Conservation (phyloP, 2,888 invertebrate genomes). For the Gryllus longicercus region DNA sequence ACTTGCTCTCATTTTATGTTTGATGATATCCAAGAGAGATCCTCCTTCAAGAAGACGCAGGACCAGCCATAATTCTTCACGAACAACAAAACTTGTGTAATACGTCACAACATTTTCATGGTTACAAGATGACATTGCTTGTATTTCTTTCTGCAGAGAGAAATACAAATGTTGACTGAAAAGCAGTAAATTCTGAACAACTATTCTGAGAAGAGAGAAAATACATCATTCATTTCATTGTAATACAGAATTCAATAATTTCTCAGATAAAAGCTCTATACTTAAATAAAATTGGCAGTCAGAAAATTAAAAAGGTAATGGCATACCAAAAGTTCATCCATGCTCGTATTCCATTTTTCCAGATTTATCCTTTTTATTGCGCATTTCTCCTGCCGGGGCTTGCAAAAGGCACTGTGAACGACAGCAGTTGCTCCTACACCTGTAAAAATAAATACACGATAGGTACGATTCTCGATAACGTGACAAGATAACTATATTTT, state of each 20-base stretch:
- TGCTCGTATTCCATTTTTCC: constrained; percentile 99
- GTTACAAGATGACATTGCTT: constrained; percentile 98
- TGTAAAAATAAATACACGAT: constrained; percentile 45
- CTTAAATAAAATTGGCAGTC: not conserved
- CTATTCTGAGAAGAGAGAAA: not conserved
- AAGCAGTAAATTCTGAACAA: not conserved
- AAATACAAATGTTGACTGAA: not conserved
- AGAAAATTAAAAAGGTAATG: not conserved
- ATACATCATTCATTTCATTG: too few relatives aligned
- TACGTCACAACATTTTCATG: constrained; percentile 99
- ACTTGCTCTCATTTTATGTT: constrained; percentile 87
- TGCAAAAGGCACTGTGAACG: constrained; percentile 90
- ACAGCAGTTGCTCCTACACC: constrained; percentile 96
- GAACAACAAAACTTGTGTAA: constrained; percentile 96
- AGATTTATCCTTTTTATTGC: constrained; percentile 98
- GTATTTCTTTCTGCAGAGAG: constrained; percentile 62
- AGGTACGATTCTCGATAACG: constrained; percentile 19
- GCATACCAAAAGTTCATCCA: constrained; percentile 92
- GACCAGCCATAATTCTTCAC: constrained; percentile 95
- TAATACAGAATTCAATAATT: too few relatives aligned
- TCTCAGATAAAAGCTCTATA: not conserved
- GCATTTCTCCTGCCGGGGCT: constrained; percentile 88
- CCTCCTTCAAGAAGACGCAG: constrained; percentile 91
- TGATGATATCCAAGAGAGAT: constrained; percentile 84
- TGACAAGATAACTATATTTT: not conserved